Conservation (phyloP, 2,888 invertebrate genomes). For the Drosophila paucipuncta region DNA sequence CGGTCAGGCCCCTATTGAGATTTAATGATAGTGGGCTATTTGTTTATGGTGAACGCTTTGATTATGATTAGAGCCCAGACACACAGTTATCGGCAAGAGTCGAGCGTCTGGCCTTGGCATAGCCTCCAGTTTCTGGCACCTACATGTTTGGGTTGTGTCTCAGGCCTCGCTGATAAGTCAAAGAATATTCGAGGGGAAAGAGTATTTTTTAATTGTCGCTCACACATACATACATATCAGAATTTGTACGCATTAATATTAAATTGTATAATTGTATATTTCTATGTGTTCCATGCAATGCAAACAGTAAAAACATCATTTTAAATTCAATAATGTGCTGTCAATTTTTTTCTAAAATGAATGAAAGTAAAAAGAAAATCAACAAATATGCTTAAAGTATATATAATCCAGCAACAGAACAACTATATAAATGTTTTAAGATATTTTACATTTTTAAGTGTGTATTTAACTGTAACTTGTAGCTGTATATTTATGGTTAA, state of each 20-base stretch:
- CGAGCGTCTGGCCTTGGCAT: constrained; percentile 49
- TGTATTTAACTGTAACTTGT: constrained; percentile 26
- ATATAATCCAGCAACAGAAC: constrained; percentile 16
- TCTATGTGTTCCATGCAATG: constrained; percentile 62
- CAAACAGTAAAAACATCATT: constrained; percentile 18
- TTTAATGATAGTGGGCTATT: constrained; percentile 30
- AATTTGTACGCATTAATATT: constrained; percentile 16
- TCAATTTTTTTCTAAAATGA: constrained; percentile 55
- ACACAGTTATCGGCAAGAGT: constrained; percentile 31
- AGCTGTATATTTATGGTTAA: constrained; percentile 41
- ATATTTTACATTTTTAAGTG: constrained; percentile 38
- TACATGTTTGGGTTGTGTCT: constrained; percentile 18
- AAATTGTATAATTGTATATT: constrained; percentile 31
- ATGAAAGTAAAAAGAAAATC: constrained; percentile 4
- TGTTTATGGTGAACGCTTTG: constrained; percentile 67
- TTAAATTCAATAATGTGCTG: constrained; percentile 62
- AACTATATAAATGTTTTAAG: constrained; percentile 47
- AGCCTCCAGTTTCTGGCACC: constrained; percentile 29
- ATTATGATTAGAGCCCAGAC: constrained; percentile 35
- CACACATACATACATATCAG: constrained; percentile 6
- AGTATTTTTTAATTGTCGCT: constrained; percentile 3
- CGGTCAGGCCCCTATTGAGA: constrained; percentile 66
- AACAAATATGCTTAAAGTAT: constrained; percentile 29
- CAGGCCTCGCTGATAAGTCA: constrained; percentile 38
- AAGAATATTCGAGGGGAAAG: background rate